Evolutionary conservation across 2,888 invertebrate genomes (phyloP).

Genomic region (Scaptomyza reducta): DNA sequence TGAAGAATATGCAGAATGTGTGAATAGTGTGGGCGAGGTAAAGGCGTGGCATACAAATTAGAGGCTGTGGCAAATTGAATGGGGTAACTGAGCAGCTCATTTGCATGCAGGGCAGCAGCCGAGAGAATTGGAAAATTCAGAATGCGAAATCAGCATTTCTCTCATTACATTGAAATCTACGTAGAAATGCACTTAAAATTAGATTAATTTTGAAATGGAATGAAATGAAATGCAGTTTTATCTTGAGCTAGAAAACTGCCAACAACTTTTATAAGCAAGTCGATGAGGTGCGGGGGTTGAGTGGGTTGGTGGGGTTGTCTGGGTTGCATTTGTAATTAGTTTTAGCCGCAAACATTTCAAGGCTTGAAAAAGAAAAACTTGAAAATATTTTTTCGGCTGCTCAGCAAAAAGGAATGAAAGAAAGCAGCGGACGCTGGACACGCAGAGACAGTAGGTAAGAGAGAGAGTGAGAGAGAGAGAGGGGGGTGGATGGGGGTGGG

Average conservation of each 20-base stretch:
- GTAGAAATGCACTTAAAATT: constrained; percentile 59
- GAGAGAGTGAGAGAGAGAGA: constrained; percentile 1
- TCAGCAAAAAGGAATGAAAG: constrained; percentile 43
- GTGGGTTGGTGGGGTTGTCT: constrained; percentile 2
- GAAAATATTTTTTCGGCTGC: constrained; percentile 40
- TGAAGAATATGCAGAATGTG: constrained; percentile 39
- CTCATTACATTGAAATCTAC: constrained; percentile 47
- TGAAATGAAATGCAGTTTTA: constrained; percentile 57
- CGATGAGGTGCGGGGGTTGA: neutral
- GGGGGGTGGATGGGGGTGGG: neutral
- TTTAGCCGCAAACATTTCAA: constrained; percentile 71
- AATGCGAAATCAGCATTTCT: constrained; percentile 76
- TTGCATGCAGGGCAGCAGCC: constrained; percentile 59
- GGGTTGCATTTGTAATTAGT: constrained; percentile 70
- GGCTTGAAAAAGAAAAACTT: constrained; percentile 52
- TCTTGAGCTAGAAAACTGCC: constrained; percentile 22
- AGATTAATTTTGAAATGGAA: constrained; percentile 72
- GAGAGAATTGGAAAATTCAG: constrained; percentile 30
- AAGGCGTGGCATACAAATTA: constrained; percentile 27
- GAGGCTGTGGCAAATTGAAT: constrained; percentile 9
- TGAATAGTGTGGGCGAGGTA: neutral
- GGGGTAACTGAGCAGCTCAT: constrained; percentile 42
- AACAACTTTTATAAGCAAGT: neutral
- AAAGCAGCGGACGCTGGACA: constrained; percentile 30
- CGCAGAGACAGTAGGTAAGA: neutral